phyloP scores from a whole-genome alignment of 1,140 invertebrate species.

The Proales similis region DNA sequence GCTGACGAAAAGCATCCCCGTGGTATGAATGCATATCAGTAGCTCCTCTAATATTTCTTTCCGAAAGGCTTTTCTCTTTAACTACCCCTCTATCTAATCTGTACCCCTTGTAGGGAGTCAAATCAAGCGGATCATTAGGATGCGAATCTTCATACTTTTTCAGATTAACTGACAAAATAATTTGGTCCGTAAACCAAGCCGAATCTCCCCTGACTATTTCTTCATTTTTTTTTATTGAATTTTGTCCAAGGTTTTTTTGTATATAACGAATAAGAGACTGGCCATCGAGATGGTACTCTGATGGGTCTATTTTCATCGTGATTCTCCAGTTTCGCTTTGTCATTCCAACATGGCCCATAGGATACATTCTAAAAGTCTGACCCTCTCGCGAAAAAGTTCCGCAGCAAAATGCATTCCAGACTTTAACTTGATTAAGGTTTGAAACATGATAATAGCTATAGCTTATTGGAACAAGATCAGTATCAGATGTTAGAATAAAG shows the following conservation, averaged over 20 bases:
- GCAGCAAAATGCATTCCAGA: conserved; percentile 39
- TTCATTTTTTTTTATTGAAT: conserved; percentile 6
- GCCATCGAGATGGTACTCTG: too few species aligned
- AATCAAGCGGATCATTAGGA: too few species aligned
- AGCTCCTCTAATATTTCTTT: too few species aligned
- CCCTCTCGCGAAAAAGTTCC: conserved; percentile 30
- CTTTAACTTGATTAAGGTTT: neutral
- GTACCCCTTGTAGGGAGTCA: too few species aligned
- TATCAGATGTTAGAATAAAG: conserved; percentile 18
- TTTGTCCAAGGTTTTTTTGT: too few species aligned
- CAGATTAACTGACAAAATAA: too few species aligned
- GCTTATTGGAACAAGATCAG: conserved; percentile 15
- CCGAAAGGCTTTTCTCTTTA: too few species aligned
- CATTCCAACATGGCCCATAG: conserved; percentile 39
- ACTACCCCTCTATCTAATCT: too few species aligned
- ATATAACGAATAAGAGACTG: too few species aligned
- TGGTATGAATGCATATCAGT: too few species aligned
- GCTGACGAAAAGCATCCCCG: too few species aligned
- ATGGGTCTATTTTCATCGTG: conserved; percentile 14
- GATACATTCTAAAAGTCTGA: conserved; percentile 38
- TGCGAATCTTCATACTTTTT: too few species aligned
- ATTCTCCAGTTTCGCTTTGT: conserved; percentile 38
- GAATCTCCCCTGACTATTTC: neutral
- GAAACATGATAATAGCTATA: neutral
- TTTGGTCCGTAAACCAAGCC: conserved; percentile 4